Base-by-base conservation (phyloP, 2,888 invertebrate genomes). In the Salticus scenicus region DNA sequence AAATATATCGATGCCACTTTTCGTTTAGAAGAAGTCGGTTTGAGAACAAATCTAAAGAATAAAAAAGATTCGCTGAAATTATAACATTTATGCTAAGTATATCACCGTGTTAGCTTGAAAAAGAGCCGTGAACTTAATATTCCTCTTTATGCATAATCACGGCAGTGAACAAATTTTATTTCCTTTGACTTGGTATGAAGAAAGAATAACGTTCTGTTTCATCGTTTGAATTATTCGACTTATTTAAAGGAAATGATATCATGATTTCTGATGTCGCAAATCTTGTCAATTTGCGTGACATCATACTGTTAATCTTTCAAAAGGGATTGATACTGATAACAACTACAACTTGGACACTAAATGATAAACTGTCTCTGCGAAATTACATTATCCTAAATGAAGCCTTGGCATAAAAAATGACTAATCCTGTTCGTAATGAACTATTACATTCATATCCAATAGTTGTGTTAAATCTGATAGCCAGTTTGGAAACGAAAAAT, bases 261-360 rank as follows among this genome's bases (percentile, higher is more conserved):
- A 20, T 24, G 57, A 7, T 24, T 17, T 57, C 20, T 5, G 20
- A 57, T 20, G 57, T 57, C 24, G 4, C 4, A 57, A 24, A 57
- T n/a, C 57, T 57, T 57, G 57, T 57, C 57, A 24, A 24, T 57
- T 57, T 57, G 57, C 57, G 57, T 57, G 57, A 57, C 57, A 24
- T 24, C 17, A 8, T 24, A 57, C 24, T 57, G 57, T 57, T 57
- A 57, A 57, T 57, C 57, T 57, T 57, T 24, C 57, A 20, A 1
- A 24, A 57, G 17, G 12, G 57, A 24, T 57, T 57, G 24, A 24
- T 24, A 57, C 12, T 1, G 24, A 57, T 12, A 7, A 24, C 24
- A 12, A 24, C 7, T 57, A 24, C 57, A 7, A 47, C 2, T 2
- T 24, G 24, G 57, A 57, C 20, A 57, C 12, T 20, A 17, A 5